phyloP scores from a whole-genome alignment of 1,140 invertebrate genomes.

The Dendroctonus valens region DNA sequence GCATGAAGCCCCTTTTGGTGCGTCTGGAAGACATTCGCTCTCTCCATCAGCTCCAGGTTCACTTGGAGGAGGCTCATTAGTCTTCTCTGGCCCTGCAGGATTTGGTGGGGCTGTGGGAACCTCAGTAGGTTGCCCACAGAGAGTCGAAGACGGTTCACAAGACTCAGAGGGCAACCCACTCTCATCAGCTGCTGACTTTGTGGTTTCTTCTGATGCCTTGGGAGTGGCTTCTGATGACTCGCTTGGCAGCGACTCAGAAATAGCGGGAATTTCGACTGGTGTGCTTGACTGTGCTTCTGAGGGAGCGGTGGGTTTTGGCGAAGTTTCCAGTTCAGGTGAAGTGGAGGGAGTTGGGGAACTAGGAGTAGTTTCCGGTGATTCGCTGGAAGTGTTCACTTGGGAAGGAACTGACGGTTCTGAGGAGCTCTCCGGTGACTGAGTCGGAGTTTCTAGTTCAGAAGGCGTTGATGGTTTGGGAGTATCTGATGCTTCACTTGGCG shows the following conservation, averaged over 20 bases:
- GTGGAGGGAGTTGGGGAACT: neutral
- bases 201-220: neutral
- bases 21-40: too few relatives aligned
- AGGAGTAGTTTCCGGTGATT: constrained; percentile 17
- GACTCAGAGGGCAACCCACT: too few relatives aligned
- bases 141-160: too few relatives aligned
- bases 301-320: too few relatives aligned
- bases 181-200: too few relatives aligned
- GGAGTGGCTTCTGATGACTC: constrained; percentile 2
- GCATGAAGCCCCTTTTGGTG: too few relatives aligned
- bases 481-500: constrained; percentile 9
- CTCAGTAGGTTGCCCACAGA: too few relatives aligned
- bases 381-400: too few relatives aligned
- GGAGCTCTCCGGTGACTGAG: constrained; percentile 4
- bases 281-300: too few relatives aligned
- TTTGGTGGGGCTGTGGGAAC: neutral
- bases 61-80: constrained; percentile 3
- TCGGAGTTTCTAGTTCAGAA: neutral
- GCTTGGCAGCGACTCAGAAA: too few relatives aligned
- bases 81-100: neutral
- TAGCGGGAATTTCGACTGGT: too few relatives aligned
- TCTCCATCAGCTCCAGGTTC: constrained; percentile 2
- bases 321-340: too few relatives aligned
- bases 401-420: neutral
- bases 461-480: neutral